These are phyloP conservation scores for Chromoteleia sp. DNA, from an alignment of 2,888 invertebrate species.

Conservation along the genomic window DNA sequence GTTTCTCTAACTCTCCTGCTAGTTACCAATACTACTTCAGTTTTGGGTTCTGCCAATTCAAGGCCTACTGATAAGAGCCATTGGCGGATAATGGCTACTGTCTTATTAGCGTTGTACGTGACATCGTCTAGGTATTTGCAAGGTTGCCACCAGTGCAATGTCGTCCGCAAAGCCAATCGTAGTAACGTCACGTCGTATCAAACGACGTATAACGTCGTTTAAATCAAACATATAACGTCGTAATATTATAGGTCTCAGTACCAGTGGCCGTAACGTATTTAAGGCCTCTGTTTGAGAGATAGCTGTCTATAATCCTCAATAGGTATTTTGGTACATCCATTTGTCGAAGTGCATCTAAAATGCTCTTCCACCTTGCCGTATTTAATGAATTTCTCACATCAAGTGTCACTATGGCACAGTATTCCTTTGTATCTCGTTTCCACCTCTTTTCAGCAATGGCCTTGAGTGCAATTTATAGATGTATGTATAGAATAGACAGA, in stretches of 20 bases:
- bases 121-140: too few relatives aligned
- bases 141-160: too few relatives aligned
- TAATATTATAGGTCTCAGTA: not conserved
- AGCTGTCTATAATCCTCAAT: not conserved
- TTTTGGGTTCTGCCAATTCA: too few relatives aligned
- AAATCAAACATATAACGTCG: not conserved
- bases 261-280: conserved; percentile 1
- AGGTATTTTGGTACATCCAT: not conserved
- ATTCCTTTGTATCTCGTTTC: not conserved
- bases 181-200: not conserved
- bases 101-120: too few relatives aligned
- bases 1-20: too few relatives aligned
- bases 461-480: not conserved
- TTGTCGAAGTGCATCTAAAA: not conserved
- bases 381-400: conserved; percentile 33
- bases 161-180: conserved; percentile 1
- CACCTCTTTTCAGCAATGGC: not conserved
- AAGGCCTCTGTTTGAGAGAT: not conserved
- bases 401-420: conserved; percentile 3
- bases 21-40: too few relatives aligned
- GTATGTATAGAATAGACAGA: not conserved
- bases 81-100: too few relatives aligned
- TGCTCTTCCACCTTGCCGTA: conserved; percentile 6
- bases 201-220: conserved; percentile 1
- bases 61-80: too few relatives aligned